Conservation (phyloP, 2,888 invertebrate species). For the Hemistola chrysoprasaria region DNA sequence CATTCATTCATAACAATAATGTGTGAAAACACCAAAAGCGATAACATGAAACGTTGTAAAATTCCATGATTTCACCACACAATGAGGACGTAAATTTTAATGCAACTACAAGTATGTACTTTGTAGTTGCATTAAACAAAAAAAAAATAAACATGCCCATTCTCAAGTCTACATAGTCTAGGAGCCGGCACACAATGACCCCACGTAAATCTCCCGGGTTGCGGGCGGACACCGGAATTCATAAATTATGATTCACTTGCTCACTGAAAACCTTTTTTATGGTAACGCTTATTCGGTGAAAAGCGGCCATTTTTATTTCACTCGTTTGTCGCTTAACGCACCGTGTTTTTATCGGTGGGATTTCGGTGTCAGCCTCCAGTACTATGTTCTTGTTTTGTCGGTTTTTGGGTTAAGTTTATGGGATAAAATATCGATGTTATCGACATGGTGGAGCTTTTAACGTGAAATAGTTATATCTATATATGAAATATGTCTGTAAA, state of each 20-base stretch:
- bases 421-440: neutral
- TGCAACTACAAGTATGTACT: too few species aligned
- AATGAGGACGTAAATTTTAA: too few species aligned
- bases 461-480: too few species aligned
- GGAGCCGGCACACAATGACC: conserved; percentile 74
- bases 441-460: too few species aligned
- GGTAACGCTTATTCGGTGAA: conserved; percentile 77
- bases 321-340: conserved; percentile 61
- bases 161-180: conserved; percentile 49
- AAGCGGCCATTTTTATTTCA: conserved; percentile 73
- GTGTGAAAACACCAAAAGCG: too few species aligned
- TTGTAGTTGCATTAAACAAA: conserved; percentile 8
- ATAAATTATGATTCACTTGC: conserved; percentile 82
- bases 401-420: conserved; percentile 7
- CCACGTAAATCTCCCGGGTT: conserved; percentile 71
- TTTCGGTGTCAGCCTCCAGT: conserved; percentile 24
- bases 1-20: too few species aligned
- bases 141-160: conserved; percentile 21
- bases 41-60: too few species aligned
- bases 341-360: conserved; percentile 47
- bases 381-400: conserved; percentile 24
- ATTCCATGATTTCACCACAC: too few species aligned
- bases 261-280: conserved; percentile 82
- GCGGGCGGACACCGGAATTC: conserved; percentile 76
- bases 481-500: too few species aligned